phyloP scores from a whole-genome alignment of 2,888 invertebrate genomes.

The Lissonota sp. region DNA sequence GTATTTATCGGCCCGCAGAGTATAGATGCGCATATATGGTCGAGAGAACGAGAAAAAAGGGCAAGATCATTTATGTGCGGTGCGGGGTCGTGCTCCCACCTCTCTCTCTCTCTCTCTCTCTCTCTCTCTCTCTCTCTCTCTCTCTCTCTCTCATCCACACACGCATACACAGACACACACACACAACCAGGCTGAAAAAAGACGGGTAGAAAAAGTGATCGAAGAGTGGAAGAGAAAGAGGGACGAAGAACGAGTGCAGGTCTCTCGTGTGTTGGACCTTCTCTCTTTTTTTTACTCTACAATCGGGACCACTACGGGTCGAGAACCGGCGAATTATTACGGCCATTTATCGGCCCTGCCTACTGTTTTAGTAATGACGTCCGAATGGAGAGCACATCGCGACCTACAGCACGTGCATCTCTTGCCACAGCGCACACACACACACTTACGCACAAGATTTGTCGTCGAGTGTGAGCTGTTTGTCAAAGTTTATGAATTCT shows the following conservation, averaged over 20 bases:
- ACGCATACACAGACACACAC: too few relatives aligned
- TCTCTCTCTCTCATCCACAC: too few relatives aligned
- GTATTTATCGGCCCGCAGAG: conserved; percentile 84
- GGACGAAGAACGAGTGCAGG: conserved; percentile 46
- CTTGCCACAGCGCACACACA: conserved; percentile 31
- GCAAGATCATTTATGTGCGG: conserved; percentile 80
- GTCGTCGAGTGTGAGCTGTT: conserved; percentile 13
- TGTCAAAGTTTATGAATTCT: conserved; percentile 23
- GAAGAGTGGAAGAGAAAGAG: conserved; percentile 9
- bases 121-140: too few relatives aligned
- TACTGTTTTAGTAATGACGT: conserved; percentile 81
- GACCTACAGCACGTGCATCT: conserved; percentile 60
- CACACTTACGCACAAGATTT: conserved; percentile 33
- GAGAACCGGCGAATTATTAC: conserved; percentile 77
- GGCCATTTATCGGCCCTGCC: conserved; percentile 79
- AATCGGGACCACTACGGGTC: conserved; percentile 74
- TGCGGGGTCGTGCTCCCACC: conserved; percentile 49
- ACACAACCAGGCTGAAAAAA: conserved; percentile 13
- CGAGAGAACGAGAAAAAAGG: conserved; percentile 76
- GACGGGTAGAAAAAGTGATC: conserved; percentile 39
- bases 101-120: conserved; percentile 11
- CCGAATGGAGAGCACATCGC: conserved; percentile 64
- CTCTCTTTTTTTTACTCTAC: conserved; percentile 77
- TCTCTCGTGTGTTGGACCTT: conserved; percentile 55
- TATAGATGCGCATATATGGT: conserved; percentile 73